phyloP scores from a whole-genome alignment of 2,888 invertebrate genomes.

The Philopedon plagiatum region DNA sequence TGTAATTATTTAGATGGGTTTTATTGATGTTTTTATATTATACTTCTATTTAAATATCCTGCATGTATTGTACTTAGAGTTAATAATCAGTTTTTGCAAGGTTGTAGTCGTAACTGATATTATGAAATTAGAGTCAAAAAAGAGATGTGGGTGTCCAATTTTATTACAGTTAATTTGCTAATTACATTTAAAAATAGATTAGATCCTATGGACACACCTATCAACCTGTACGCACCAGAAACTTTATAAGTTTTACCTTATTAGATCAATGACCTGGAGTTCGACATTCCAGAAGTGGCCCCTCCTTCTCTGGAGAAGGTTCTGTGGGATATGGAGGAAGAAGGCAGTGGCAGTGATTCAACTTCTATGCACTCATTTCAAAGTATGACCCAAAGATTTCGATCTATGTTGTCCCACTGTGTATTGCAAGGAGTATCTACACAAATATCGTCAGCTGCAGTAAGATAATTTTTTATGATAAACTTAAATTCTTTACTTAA shows the following conservation, averaged over 20 bases:
- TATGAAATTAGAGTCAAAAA: too few relatives aligned
- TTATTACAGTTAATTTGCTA: too few relatives aligned
- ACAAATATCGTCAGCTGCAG: constrained; percentile 89
- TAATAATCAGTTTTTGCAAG: background rate
- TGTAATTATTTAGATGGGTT: background rate
- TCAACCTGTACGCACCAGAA: too few relatives aligned
- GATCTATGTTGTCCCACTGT: constrained; percentile 82
- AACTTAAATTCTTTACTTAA: background rate
- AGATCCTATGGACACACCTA: too few relatives aligned
- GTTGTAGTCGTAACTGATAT: too few relatives aligned
- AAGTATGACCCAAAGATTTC: constrained; percentile 70
- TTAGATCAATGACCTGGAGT: constrained; percentile 86
- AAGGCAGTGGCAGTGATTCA: constrained; percentile 74
- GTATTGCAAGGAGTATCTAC: constrained; percentile 91
- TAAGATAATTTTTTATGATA: constrained; percentile 67
- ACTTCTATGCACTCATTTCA: constrained; percentile 71
- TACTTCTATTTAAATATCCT: background rate
- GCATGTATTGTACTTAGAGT: background rate
- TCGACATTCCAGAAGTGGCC: constrained; percentile 82
- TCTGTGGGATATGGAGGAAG: constrained; percentile 81
- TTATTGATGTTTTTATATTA: constrained; percentile 6
- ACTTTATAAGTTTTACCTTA: constrained; percentile 63
- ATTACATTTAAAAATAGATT: too few relatives aligned
- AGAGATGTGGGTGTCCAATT: too few relatives aligned
- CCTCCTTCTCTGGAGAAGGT: constrained; percentile 87